Percentiles rank a stretch among this genome's conserved stretches.
phyloP scores from a whole-genome alignment of 2,888 invertebrate species.

The Heteropelma amictum region DNA sequence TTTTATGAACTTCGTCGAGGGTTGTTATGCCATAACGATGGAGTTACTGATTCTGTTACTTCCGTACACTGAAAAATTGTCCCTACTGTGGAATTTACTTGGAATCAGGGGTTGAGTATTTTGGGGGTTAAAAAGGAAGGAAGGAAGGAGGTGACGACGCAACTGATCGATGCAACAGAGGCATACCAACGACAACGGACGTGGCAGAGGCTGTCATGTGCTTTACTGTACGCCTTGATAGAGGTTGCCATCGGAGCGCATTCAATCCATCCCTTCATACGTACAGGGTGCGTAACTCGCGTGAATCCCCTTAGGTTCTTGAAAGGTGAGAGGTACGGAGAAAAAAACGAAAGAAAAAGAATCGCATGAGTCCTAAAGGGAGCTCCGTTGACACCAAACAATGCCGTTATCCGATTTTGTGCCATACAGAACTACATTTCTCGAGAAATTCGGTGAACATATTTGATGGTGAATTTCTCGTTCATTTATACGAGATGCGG shows the following conservation, averaged over 20 bases:
- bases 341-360: background rate
- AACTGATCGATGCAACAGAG: constrained; percentile 76
- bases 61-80: background rate
- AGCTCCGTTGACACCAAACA: background rate
- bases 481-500: background rate
- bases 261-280: constrained; percentile 1
- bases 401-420: background rate
- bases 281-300: constrained; percentile 15
- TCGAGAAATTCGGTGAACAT: too few relatives aligned
- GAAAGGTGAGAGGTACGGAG: background rate
- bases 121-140: constrained; percentile 60
- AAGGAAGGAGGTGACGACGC: constrained; percentile 67
- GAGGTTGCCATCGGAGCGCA: constrained; percentile 36
- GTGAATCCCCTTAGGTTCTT: background rate
- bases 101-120: constrained; percentile 5
- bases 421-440: background rate
- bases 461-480: background rate
- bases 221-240: constrained; percentile 53
- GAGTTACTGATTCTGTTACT: constrained; percentile 4
- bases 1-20: background rate
- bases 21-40: constrained; percentile 10
- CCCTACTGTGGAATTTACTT: background rate
- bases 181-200: constrained; percentile 59
- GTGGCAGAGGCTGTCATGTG: constrained; percentile 52
- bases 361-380: background rate